Evolutionary conservation across 2,113 vertebrate genomes (phyloP).

Genomic region (Cyprinodon variegatus): DNA sequence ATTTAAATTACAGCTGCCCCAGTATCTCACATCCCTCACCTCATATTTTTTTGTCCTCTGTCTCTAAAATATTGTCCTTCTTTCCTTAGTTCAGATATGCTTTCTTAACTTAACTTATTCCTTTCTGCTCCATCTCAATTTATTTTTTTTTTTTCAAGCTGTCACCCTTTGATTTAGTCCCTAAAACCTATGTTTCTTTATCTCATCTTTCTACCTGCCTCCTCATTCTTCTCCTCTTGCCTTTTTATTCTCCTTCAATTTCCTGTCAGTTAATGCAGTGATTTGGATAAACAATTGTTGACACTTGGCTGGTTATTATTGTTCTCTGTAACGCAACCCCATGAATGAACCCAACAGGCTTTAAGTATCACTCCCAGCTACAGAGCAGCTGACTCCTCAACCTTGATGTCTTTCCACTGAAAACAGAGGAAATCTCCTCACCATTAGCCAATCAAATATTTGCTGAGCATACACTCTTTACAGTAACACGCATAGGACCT

Average conservation of each 20-base stretch:
- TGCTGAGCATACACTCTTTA: background rate
- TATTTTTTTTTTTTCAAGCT: slow-evolving; percentile 42
- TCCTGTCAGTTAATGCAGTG: slow-evolving; percentile 36
- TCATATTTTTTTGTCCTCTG: slow-evolving; percentile 14
- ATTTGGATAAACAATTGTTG: slow-evolving; percentile 53
- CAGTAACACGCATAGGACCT: slow-evolving; percentile 9
- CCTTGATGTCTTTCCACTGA: slow-evolving; percentile 15
- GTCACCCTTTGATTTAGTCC: slow-evolving; percentile 55
- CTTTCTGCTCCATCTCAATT: slow-evolving; percentile 1
- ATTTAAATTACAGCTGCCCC: slow-evolving; percentile 60
- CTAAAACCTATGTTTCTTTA: slow-evolving; percentile 13
- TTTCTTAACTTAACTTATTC: slow-evolving; percentile 15
- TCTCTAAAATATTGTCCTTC: slow-evolving; percentile 42
- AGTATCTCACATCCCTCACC: slow-evolving; percentile 19
- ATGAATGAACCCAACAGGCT: slow-evolving; percentile 34
- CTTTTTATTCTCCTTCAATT: slow-evolving; percentile 9
- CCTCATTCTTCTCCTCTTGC: background rate
- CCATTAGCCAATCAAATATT: slow-evolving; percentile 30
- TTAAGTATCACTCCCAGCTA: slow-evolving; percentile 5
- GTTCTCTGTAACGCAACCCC: slow-evolving; percentile 42
- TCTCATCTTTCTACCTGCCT: slow-evolving; percentile 12
- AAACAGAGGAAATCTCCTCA: slow-evolving; percentile 18
- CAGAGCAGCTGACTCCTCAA: slow-evolving; percentile 7
- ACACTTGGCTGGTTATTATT: slow-evolving; percentile 53
- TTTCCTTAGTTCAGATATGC: slow-evolving; percentile 8